These are phyloP conservation scores for Baronia brevicornis DNA, from an alignment of 2,888 invertebrate species.

Conservation along the genomic window DNA sequence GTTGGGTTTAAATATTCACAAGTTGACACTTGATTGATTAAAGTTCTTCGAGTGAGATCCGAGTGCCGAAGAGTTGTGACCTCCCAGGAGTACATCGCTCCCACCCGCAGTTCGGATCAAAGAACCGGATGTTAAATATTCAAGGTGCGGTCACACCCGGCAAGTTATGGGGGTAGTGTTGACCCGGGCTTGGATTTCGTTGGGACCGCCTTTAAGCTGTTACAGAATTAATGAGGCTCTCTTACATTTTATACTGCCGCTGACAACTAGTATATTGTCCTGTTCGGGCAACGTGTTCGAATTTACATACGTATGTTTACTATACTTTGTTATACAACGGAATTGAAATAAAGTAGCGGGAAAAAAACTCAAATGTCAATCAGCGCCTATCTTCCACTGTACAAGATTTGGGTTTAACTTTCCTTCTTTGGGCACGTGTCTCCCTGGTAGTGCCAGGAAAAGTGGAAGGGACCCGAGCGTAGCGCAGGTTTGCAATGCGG, in stretches of 20 bases:
- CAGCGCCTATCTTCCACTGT: too few relatives aligned
- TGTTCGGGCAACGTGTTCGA: too few relatives aligned
- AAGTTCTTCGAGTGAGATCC: constrained; percentile 3
- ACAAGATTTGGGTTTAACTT: too few relatives aligned
- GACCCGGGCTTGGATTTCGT: constrained; percentile 9
- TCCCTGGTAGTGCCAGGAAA: too few relatives aligned
- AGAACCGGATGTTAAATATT: constrained; percentile 36
- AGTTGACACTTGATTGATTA: constrained; percentile 4
- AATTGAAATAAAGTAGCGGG: too few relatives aligned
- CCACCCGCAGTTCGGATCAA: constrained; percentile 10
- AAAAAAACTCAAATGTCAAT: too few relatives aligned
- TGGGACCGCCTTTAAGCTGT: constrained; percentile 6
- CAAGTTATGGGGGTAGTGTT: constrained; percentile 30
- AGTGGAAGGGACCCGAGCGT: too few relatives aligned
- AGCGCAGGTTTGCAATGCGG: too few relatives aligned
- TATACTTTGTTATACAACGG: too few relatives aligned
- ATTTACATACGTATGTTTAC: too few relatives aligned
- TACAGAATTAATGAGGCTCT: constrained; percentile 10
- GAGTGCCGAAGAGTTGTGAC: constrained; percentile 2
- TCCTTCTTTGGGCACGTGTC: too few relatives aligned
- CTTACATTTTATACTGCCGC: constrained; percentile 3
- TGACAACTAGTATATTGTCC: too few relatives aligned
- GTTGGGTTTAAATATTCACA: neutral
- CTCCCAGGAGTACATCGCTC: constrained; percentile 7
- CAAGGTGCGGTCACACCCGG: constrained; percentile 34